These are phyloP conservation scores for Cirrhinus molitorella DNA, from an alignment of 2,797 vertebrate genomes.

Conservation along the genomic window DNA sequence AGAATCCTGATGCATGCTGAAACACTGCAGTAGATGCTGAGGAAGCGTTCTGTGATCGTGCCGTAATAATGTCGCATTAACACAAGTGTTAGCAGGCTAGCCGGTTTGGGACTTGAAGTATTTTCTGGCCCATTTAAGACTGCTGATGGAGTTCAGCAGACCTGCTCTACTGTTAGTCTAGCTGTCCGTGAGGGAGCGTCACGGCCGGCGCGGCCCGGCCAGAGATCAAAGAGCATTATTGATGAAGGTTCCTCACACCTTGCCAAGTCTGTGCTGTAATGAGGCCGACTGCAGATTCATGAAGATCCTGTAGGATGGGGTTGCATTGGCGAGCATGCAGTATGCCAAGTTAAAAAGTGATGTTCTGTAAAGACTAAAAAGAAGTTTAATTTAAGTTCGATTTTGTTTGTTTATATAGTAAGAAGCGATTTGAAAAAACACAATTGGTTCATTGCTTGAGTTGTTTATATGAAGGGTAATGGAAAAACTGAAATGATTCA, in stretches of 20 bases:
- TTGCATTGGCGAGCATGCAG: neutral
- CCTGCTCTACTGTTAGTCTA: neutral
- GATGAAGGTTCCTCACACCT: conserved; percentile 41
- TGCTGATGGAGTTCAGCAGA: conserved; percentile 11
- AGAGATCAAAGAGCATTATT: conserved; percentile 57
- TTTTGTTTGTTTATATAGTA: neutral
- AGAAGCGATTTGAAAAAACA: neutral
- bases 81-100: conserved; percentile 34
- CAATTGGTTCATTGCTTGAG: neutral
- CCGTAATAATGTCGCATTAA: neutral
- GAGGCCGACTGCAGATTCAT: conserved; percentile 31
- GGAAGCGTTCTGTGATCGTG: conserved; percentile 20
- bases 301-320: conserved; percentile 25
- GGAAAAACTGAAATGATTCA: neutral
- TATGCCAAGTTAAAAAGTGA: neutral
- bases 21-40: conserved; percentile 6
- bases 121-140: conserved; percentile 40
- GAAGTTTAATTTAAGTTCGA: neutral
- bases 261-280: conserved; percentile 30
- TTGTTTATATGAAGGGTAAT: neutral
- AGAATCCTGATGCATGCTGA: conserved; percentile 2
- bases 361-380: neutral
- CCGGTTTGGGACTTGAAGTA: conserved; percentile 6
- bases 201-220: neutral
- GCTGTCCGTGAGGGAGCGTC: neutral